Conservation (phyloP, 2,797 vertebrate species). For the Gastrophryne carolinensis region DNA sequence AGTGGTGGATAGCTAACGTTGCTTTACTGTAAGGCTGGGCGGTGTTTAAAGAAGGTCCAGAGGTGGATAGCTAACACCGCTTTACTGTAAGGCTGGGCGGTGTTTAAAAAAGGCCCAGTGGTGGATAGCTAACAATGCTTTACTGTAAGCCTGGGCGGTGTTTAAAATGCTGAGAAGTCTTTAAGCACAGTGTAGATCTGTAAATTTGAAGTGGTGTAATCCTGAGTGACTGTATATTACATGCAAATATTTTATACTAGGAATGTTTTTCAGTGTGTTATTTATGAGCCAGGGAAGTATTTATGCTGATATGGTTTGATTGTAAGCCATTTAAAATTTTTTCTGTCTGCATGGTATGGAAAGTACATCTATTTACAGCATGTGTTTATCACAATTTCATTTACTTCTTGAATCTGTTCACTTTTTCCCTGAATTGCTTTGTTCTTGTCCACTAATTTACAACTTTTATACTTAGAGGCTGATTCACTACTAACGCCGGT, state of each 20-base stretch:
- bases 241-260: slow-evolving; percentile 13
- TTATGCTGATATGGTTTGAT: not conserved
- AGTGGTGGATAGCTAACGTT: too few species aligned
- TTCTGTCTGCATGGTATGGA: not conserved
- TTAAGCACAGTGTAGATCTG: too few species aligned
- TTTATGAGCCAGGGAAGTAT: slow-evolving; percentile 10
- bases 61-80: too few species aligned
- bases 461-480: too few species aligned
- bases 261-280: not conserved
- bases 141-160: too few species aligned
- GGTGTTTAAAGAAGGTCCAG: too few species aligned
- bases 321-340: not conserved
- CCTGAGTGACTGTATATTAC: slow-evolving; percentile 4
- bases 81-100: too few species aligned
- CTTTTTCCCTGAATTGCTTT: not conserved
- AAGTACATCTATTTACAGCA: slow-evolving; percentile 3
- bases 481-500: too few species aligned
- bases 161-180: too few species aligned
- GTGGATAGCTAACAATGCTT: too few species aligned
- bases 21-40: too few species aligned
- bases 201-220: not conserved
- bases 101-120: too few species aligned
- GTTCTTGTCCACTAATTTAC: not conserved
- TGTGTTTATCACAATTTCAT: not conserved
- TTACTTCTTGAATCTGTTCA: not conserved